Evolutionary conservation across 1,140 invertebrate species (phyloP).

Genomic region (Pantala flavescens): DNA sequence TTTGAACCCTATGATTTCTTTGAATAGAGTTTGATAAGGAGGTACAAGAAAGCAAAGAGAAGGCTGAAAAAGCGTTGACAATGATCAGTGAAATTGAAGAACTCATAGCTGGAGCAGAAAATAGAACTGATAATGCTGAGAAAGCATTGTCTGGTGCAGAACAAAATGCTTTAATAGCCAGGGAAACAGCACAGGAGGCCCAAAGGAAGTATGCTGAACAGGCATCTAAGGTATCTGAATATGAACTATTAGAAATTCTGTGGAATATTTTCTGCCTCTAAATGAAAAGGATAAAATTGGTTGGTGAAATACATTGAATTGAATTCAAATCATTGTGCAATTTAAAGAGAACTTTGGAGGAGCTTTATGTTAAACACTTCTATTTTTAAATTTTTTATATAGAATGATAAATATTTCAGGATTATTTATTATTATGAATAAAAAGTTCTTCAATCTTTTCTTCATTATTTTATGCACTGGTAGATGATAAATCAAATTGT

Average conservation of each 20-base stretch:
- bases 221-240: conserved; percentile 52
- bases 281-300: background rate
- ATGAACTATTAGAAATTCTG: too few relatives aligned
- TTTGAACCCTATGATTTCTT: conserved; percentile 12
- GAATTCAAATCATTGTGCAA: too few relatives aligned
- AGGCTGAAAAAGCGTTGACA: conserved; percentile 56
- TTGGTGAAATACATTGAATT: background rate
- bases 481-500: too few relatives aligned
- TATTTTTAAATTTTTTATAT: too few relatives aligned
- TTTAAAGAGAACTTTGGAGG: too few relatives aligned
- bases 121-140: conserved; percentile 42
- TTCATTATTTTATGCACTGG: too few relatives aligned
- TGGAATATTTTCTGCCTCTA: background rate
- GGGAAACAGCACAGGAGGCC: conserved; percentile 63
- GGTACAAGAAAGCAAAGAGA: conserved; percentile 64
- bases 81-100: conserved; percentile 47
- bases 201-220: conserved; percentile 58
- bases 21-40: conserved; percentile 74
- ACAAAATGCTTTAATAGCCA: conserved; percentile 62
- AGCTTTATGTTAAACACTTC: too few relatives aligned
- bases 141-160: conserved; percentile 58
- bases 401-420: too few relatives aligned
- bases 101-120: conserved; percentile 51
- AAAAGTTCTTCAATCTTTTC: too few relatives aligned
- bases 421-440: too few relatives aligned